phyloP scores from a whole-genome alignment of 1,140 invertebrate genomes.

The Drosophila arizonae region DNA sequence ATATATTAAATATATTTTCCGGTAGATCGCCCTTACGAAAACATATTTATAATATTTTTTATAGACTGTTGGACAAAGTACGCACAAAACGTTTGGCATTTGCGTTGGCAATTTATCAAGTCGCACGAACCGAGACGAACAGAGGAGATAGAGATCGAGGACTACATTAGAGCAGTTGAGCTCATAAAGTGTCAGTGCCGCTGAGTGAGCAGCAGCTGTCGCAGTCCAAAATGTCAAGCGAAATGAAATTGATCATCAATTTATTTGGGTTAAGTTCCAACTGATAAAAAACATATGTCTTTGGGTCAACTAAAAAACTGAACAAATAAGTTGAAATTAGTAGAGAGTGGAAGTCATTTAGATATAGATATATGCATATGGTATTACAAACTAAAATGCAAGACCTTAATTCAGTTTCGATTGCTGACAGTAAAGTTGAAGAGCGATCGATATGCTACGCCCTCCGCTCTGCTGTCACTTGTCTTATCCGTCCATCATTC shows the following conservation, averaged over 20 bases:
- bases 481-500: too few relatives aligned
- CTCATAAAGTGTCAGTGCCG: conserved; percentile 26
- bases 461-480: too few relatives aligned
- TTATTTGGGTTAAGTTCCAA: conserved; percentile 14
- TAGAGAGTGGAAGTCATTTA: background rate
- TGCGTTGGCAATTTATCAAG: conserved; percentile 47
- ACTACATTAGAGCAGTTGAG: conserved; percentile 7
- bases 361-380: too few relatives aligned
- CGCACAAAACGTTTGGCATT: conserved; percentile 3
- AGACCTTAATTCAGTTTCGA: too few relatives aligned
- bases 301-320: background rate
- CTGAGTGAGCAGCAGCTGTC: conserved; percentile 41
- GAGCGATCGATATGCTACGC: too few relatives aligned
- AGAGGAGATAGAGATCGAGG: conserved; percentile 40
- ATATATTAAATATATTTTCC: conserved; percentile 38
- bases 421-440: too few relatives aligned
- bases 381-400: too few relatives aligned
- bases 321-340: too few relatives aligned
- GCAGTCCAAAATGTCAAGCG: conserved; percentile 27
- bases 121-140: conserved; percentile 28
- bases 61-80: conserved; percentile 13
- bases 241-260: conserved; percentile 45
- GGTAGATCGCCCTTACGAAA: conserved; percentile 43
- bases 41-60: conserved; percentile 37
- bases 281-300: conserved; percentile 51